Evolutionary conservation across 2,113 vertebrate genomes (phyloP).

Genomic region (Brachirus orientalis): DNA sequence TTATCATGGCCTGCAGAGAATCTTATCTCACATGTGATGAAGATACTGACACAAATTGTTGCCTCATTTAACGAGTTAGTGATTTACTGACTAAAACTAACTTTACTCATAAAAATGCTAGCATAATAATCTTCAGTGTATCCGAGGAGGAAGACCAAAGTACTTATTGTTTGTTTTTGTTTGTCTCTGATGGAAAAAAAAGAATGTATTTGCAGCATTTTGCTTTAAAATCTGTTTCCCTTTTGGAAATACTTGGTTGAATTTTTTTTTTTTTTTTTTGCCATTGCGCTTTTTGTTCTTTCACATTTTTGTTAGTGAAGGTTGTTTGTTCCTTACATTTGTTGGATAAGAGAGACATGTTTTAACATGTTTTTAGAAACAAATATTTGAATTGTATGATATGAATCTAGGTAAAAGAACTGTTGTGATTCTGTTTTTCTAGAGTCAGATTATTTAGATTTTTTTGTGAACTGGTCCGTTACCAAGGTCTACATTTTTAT

Average conservation of each 20-base stretch:
- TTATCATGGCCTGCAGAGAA: conserved; percentile 9
- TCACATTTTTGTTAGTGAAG: conserved; percentile 23
- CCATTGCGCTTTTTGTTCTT: too few species aligned
- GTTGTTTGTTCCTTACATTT: conserved; percentile 41
- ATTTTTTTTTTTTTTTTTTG: too few species aligned
- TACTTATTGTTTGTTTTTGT: conserved; percentile 79
- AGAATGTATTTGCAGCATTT: conserved; percentile 85
- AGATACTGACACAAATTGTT: conserved; percentile 61
- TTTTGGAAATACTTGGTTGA: conserved; percentile 49
- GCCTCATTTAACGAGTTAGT: conserved; percentile 43
- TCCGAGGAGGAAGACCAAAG: conserved; percentile 92
- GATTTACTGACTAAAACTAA: conserved; percentile 39
- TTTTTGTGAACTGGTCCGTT: conserved; percentile 66
- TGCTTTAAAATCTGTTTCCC: conserved; percentile 67
- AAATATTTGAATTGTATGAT: conserved; percentile 43
- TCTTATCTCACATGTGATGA: not conserved
- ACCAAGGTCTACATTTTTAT: conserved; percentile 67
- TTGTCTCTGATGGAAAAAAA: conserved; percentile 78
- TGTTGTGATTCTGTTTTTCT: conserved; percentile 62
- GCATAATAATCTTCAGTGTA: conserved; percentile 78
- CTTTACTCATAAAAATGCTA: conserved; percentile 23
- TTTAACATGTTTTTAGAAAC: conserved; percentile 57
- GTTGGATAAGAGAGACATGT: conserved; percentile 18
- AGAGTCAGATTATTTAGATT: conserved; percentile 65
- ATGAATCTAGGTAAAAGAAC: conserved; percentile 40